Evolutionary conservation across 2,797 vertebrate genomes (phyloP), one percentile per base, ranked within the genome.

Genomic region (Enteromius paludinosus): DNA sequence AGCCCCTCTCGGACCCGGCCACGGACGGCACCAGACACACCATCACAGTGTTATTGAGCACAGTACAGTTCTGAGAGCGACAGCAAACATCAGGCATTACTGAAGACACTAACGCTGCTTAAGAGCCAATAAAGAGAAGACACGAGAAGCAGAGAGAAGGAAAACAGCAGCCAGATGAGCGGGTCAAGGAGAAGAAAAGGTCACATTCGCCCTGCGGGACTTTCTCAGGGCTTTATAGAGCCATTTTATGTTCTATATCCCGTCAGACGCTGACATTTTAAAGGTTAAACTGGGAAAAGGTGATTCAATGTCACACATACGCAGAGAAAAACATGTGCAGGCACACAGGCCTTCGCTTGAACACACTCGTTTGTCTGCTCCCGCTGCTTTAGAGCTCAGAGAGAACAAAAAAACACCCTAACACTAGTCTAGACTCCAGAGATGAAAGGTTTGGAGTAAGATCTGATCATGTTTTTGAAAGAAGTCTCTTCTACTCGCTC

Each of bases 21-120:
- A 99, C 96, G 17, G 97, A 98, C 0, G 98, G 98, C 0, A 97
- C 97, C 0, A 96, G 94, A 92, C 98, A 99, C 85, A 97, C 91
- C 98, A 99, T 99, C 89, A 96, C 96, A 0, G 97, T 98, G 91
- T 98, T 98, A 3, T 97, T 99, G 87, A 96, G 92, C 23, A 99
- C 97, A 0, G 96, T 96, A 86, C 98, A 99, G 92, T 97, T 98
- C 98, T 99, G 41, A 5, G 6, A 69, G 61, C 38, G 38, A 20
- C 17, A 18, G 17, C 35, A 49, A 9, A 11, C 28, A 72, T 54
- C 35, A 52, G 18, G 9, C 30, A 68, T 78, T 30, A 68, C 54
- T 70, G 6, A 35, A 38, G 52, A 74, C 35, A 59, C 41, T 28
- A 38, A 69, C 47, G 15, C 18, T 77, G 59, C 61, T 65, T 54